Evolutionary conservation across 2,888 invertebrate genomes (phyloP).

Genomic region (Notodonta ziczac): DNA sequence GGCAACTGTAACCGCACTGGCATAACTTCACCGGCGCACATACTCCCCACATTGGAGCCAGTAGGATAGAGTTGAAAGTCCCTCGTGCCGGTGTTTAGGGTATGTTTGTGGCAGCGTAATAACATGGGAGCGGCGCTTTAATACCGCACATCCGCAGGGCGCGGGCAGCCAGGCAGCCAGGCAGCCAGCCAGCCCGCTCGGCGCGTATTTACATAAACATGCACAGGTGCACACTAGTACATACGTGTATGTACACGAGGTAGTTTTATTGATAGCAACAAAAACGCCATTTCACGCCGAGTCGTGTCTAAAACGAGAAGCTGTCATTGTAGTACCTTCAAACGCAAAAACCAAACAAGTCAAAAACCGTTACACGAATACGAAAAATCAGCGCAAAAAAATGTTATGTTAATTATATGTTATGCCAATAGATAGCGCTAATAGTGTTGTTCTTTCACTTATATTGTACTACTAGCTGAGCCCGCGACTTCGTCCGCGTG

Average conservation of each 20-base stretch:
- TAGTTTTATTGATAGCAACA: background rate
- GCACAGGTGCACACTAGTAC: background rate
- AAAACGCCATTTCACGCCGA: background rate
- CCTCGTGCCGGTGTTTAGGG: background rate
- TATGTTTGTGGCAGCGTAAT: conserved; percentile 38
- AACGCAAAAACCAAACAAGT: no score
- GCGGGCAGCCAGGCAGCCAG: conserved; percentile 27
- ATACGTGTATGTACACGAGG: conserved; percentile 4
- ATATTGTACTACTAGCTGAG: no score
- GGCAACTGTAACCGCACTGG: conserved; percentile 38
- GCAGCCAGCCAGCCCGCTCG: conserved; percentile 8
- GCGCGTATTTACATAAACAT: conserved; percentile 22
- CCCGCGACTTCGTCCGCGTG: no score
- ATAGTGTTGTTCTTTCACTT: no score
- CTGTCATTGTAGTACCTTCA: background rate
- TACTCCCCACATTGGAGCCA: background rate
- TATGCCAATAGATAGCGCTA: no score
- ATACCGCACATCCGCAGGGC: conserved; percentile 58
- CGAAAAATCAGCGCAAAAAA: no score
- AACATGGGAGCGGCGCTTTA: conserved; percentile 53
- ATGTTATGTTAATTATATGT: no score
- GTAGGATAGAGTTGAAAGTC: conserved; percentile 14
- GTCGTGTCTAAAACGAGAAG: background rate
- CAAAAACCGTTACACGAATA: no score
- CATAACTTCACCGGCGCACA: background rate